A percentile compares a stretch with the other conserved stretches of the same genome.
Evolutionary conservation across 2,888 invertebrate genomes (phyloP).

Genomic region (Hyalella azteca): DNA sequence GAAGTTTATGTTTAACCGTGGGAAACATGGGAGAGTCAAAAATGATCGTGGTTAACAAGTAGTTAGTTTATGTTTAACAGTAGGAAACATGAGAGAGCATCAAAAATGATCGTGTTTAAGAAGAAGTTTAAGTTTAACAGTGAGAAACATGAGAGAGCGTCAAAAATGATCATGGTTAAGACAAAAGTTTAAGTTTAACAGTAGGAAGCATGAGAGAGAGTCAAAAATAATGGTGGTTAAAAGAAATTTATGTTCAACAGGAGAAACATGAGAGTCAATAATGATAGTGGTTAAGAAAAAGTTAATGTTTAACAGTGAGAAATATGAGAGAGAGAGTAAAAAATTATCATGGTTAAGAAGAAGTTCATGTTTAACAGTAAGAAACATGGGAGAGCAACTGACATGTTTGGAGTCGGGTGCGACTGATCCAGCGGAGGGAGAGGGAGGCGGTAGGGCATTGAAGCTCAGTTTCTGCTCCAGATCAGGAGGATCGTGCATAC

Average conservation of each 20-base stretch:
- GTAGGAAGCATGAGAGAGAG: not conserved
- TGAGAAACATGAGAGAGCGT: not conserved
- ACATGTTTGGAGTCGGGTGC: conserved; percentile 31
- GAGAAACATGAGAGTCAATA: too few species aligned
- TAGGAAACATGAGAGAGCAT: not conserved
- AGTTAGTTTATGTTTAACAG: not conserved
- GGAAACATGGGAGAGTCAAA: not conserved
- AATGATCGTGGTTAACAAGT: not conserved
- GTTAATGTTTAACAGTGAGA: too few species aligned
- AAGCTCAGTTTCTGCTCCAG: conserved; percentile 68
- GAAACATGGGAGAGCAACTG: too few species aligned
- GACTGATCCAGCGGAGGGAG: conserved; percentile 10
- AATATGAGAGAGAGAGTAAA: too few species aligned
- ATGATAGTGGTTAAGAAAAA: too few species aligned
- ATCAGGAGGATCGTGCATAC: conserved; percentile 90
- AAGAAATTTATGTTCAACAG: too few species aligned
- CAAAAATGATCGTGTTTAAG: not conserved
- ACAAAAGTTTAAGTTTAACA: not conserved
- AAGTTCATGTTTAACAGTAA: too few species aligned
- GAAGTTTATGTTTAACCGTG: not conserved
- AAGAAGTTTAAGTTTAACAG: not conserved
- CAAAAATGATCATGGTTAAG: not conserved
- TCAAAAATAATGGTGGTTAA: too few species aligned
- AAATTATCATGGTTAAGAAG: too few species aligned
- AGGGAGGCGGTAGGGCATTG: conserved; percentile 31